Evolutionary conservation across 1,140 invertebrate genomes (phyloP), one percentile per base, ranked within the genome.

Genomic region (Temnothorax longispinosus): DNA sequence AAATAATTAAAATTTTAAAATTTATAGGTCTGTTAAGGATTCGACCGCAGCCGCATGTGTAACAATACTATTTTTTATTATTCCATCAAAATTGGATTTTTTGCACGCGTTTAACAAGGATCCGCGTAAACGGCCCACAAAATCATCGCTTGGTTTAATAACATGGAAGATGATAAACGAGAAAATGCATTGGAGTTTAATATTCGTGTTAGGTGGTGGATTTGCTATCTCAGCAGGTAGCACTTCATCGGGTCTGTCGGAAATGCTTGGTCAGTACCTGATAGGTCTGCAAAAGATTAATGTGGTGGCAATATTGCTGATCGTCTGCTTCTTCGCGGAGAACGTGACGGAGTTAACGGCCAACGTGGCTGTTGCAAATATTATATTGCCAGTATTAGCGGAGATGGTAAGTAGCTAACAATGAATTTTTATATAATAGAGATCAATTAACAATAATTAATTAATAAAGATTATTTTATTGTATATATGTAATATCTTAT

Each of bases 191-290:
- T 98, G 97, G 97, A 97, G 97, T 85, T 94, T 98, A 4, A 96
- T 98, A 27, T 96, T 98, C 90, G 96, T 98, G 69, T 95, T 98
- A 18, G 97, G 98, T 50, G 98, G 98, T 65, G 98, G 98, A 0
- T 99, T 99, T 94, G 98, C 98, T 0, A 95, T 99, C 32, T 98
- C 98, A 0, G 96, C 98, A 65, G 98, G 97, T 65, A 97, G 97
- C 87, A 97, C 97, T 89, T 95, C 95, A 10, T 98, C 98, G 0
- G 97, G 97, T 0, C 96, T 99, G 88, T 98, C 98, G 0, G 92
- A 94, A 3, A 96, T 97, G 94, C 96, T 99, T 74, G 98, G 98
- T 0, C 92, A 96, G 0, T 96, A 97, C 11, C 94, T 98, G 8
- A 95, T 93, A 74, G 92, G 90, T 56, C 81, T 96, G 0, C 86